These are phyloP conservation scores for Mohoua ochrocephala DNA, from an alignment of 2,113 vertebrate species.

Conservation along the genomic window DNA sequence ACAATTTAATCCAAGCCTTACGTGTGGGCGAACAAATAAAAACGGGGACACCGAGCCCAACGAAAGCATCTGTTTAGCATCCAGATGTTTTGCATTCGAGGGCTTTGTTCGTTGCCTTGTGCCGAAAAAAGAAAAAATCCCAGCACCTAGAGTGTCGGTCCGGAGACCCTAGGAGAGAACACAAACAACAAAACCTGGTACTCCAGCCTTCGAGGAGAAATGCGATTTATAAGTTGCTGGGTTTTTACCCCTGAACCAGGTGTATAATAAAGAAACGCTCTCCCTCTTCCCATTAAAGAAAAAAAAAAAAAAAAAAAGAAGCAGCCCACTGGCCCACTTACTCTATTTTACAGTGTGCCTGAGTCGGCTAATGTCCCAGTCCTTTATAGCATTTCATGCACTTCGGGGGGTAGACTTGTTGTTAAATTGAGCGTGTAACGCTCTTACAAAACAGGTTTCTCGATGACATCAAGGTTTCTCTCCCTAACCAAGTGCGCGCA, in stretches of 20 bases:
- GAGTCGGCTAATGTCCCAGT: conserved; percentile 72
- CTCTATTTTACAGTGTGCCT: conserved; percentile 73
- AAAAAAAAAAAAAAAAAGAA: not conserved
- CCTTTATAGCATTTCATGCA: conserved; percentile 81
- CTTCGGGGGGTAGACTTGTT: conserved; percentile 77
- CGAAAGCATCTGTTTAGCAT: not conserved
- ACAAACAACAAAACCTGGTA: not conserved
- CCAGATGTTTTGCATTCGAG: conserved; percentile 32
- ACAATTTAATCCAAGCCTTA: conserved; percentile 1
- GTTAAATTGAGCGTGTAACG: conserved; percentile 82
- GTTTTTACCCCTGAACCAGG: conserved; percentile 1
- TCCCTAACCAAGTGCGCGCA: conserved; percentile 49
- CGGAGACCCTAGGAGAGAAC: not conserved
- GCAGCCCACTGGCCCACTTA: conserved; percentile 47
- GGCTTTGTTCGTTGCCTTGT: conserved; percentile 10
- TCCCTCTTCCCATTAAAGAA: conserved; percentile 1
- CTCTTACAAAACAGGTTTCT: conserved; percentile 77
- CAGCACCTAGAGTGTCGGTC: not conserved
- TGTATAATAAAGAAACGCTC: conserved; percentile 55
- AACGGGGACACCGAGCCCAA: not conserved
- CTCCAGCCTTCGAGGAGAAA: conserved; percentile 27
- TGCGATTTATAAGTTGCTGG: not conserved
- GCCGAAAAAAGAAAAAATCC: not conserved
- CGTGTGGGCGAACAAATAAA: not conserved
- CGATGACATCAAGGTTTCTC: conserved; percentile 77